These are phyloP conservation scores for Lissocephala sabroskyi DNA, from an alignment of 2,888 invertebrate genomes.

Conservation along the genomic window DNA sequence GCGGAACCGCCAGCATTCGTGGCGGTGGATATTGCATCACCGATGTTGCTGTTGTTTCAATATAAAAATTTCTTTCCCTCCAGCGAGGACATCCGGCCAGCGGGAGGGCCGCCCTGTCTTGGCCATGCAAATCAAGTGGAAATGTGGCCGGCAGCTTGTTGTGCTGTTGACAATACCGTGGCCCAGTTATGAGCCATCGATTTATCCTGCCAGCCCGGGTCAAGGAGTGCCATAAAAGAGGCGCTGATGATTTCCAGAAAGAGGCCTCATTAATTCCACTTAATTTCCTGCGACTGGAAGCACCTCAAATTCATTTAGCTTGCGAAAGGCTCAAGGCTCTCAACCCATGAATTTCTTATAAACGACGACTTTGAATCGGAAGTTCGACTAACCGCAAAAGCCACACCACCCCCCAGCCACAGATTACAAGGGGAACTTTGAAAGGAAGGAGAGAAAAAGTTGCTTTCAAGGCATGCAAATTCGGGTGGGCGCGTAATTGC, in stretches of 20 bases:
- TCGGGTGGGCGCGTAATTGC: constrained; percentile 34
- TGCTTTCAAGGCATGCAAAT: constrained; percentile 43
- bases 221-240: too few species aligned
- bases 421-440: constrained; percentile 52
- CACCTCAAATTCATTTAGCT: constrained; percentile 39
- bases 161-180: too few species aligned
- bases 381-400: constrained; percentile 36
- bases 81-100: constrained; percentile 15
- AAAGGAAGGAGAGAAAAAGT: constrained; percentile 23
- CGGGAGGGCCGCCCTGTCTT: constrained; percentile 35
- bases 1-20: background rate
- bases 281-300: background rate
- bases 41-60: constrained; percentile 46
- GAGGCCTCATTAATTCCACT: constrained; percentile 48
- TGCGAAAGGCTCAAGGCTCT: constrained; percentile 52
- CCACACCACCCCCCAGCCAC: constrained; percentile 22
- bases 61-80: constrained; percentile 52
- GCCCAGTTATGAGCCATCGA: too few species aligned
- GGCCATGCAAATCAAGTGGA: constrained; percentile 62
- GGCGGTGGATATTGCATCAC: constrained; percentile 21
- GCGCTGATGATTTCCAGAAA: constrained; percentile 43
- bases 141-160: too few species aligned
- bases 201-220: too few species aligned
- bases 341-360: constrained; percentile 56
- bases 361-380: constrained; percentile 53